Evolutionary conservation across 2,113 vertebrate species (phyloP), one percentile per base, ranked within the genome.

Genomic region (Myiopsitta monachus): DNA sequence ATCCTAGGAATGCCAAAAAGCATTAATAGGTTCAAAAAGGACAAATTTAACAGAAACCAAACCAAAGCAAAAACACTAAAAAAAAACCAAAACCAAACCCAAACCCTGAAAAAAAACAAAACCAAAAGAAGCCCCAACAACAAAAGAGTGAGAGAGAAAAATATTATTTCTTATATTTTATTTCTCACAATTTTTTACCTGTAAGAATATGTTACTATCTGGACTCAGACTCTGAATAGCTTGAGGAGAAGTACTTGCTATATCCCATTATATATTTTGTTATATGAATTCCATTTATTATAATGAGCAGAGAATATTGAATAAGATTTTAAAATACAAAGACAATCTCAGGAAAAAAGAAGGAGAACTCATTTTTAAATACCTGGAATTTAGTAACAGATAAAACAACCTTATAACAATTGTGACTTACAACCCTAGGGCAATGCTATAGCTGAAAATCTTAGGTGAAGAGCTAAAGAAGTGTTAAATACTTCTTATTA

Each of bases 291-390:
- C 5, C 24, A 43, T 76, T 61, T 79, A 64, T 47, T 61, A 47
- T 24, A 90, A 91, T 61, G 9, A 85, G 18, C 27, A 70, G 17
- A 59, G 2, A 80, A 55, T 3, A 63, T 7, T 38, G 27, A 77
- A 43, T 15, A 80, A 61, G 14, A 77, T 24, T 49, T 84, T 79
- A 39, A 83, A 93, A 69, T 77, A 77, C 15, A 89, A 96, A 85
- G 41, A 47, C 16, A 28, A 66, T 14, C n/a, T 51, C 9, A 10
- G 17, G 7, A 83, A 17, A 85, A 93, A 67, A 94, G 10, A 10
- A 6, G 11, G 10, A 73, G 5, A 84, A 4, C 2, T 85, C 0
- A 4, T 78, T 82, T 94, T 82, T 38, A 76, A 75, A 83, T 51
- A 72, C 4, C 6, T 75, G 36, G 23, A 57, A 51, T 39, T 82